phyloP scores from a whole-genome alignment of 2,113 vertebrate genomes.

The Peromyscus leucopus region DNA sequence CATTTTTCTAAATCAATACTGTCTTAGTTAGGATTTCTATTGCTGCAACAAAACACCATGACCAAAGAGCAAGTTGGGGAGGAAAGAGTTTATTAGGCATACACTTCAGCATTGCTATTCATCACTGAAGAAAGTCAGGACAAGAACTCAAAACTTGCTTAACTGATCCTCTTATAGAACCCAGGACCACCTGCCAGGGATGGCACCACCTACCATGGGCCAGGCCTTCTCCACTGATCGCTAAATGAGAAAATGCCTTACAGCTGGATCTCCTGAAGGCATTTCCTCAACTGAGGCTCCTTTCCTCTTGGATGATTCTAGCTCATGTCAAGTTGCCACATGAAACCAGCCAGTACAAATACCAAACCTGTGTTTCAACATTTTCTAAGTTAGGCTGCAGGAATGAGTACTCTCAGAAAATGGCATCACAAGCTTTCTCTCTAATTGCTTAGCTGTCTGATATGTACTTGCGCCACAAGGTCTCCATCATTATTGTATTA shows the following conservation, averaged over 20 bases:
- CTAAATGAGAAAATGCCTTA: not conserved
- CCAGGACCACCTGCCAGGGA: not conserved
- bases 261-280: not conserved
- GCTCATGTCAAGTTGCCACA: not conserved
- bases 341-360: not conserved
- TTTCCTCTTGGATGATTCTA: not conserved
- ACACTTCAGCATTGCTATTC: not conserved
- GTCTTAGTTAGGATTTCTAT: not conserved
- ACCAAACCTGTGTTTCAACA: not conserved
- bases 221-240: not conserved
- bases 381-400: not conserved
- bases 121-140: not conserved
- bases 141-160: not conserved
- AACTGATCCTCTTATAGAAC: not conserved
- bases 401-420: not conserved
- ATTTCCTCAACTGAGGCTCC: not conserved
- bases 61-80: not conserved
- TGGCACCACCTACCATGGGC: not conserved
- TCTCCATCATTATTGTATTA: not conserved
- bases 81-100: not conserved
- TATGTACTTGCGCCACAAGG: not conserved
- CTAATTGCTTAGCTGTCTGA: accelerated
- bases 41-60: not conserved
- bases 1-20: not conserved
- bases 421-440: not conserved